Base-by-base conservation (phyloP, 2,888 invertebrate genomes). In the Himalopsyche anomala region DNA sequence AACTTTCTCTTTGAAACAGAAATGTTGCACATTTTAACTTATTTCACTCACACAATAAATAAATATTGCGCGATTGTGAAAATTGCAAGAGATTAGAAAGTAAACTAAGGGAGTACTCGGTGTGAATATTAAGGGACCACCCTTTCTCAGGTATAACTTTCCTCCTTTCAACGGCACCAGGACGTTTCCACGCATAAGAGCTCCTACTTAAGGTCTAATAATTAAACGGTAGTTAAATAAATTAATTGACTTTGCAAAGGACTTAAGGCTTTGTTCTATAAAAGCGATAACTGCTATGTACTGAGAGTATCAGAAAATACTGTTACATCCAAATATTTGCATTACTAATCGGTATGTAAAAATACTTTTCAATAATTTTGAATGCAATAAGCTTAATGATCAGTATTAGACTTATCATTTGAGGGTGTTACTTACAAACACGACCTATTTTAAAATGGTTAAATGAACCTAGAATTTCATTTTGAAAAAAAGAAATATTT, bases 211-310 rank as follows among this genome's bases (percentile, higher is more conserved):
- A 74, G 84, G 84, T 42, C 84, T 80, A 84, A 84, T 84, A 84
- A 84, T 84, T 84, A 84, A 84, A 84, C 80, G 84, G 80, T 84
- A 80, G 84, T 84, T 84, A 84, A 84, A 84, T 84, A 84, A 45
- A 56, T 56, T 80, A 69, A 69, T 62, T 62, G 62, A 62, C 62
- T 62, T 62, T 62, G 62, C 62, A 62, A 62, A 62, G 62, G 62
- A 62, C 62, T 62, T 62, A 62, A 62, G 62, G 62, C 62, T 62
- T 62, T 62, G 62, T 62, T 62, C 62, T 28, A 28, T 28, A 62
- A 3, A 62, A 19, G 28, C 62, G 62, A 62, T 62, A 62, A 62
- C 62, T 62, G 62, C 19, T 62, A 62, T 62, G 19, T 6, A 62
- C 62, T 1, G 62, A 19, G 19, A 28, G 62, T 62, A 11, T 62